Evolutionary conservation across 1,140 invertebrate genomes (phyloP).

Genomic region (Plectrocnemia conspersa): DNA sequence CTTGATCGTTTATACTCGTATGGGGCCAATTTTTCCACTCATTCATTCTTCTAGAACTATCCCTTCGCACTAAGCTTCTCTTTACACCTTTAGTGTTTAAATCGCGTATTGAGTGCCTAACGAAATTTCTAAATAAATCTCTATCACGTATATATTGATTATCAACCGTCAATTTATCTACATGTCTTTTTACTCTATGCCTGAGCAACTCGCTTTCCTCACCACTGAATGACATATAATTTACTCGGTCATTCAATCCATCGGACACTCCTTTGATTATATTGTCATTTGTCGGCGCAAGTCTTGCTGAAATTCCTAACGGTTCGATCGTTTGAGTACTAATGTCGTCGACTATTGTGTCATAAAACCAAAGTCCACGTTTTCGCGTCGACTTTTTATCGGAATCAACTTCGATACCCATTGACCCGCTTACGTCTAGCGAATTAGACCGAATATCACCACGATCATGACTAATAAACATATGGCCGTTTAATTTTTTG

Average conservation of each 20-base stretch:
- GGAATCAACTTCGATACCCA: too few species aligned
- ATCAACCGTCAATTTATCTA: background rate
- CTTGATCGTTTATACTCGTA: background rate
- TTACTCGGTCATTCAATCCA: slow-evolving; percentile 8
- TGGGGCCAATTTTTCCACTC: slow-evolving; percentile 8
- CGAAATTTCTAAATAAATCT: slow-evolving; percentile 13
- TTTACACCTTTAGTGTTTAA: slow-evolving; percentile 3
- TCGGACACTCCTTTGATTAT: slow-evolving; percentile 16
- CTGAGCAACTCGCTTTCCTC: slow-evolving; percentile 23
- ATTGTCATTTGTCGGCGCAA: slow-evolving; percentile 8
- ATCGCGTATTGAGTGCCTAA: slow-evolving; percentile 7
- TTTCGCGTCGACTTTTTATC: too few species aligned
- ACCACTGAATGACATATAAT: slow-evolving; percentile 10
- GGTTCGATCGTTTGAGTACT: too few species aligned
- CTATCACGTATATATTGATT: slow-evolving; percentile 7
- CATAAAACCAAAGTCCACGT: too few species aligned
- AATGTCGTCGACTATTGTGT: too few species aligned
- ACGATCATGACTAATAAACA: too few species aligned
- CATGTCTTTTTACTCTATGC: slow-evolving; percentile 22
- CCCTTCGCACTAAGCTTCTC: background rate
- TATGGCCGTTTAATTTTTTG: too few species aligned
- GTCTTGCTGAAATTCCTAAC: slow-evolving; percentile 17
- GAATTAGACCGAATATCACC: too few species aligned
- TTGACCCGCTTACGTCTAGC: too few species aligned
- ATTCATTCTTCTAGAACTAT: background rate